Conservation (phyloP, 2,888 invertebrate species). For the Spisula solida region DNA sequence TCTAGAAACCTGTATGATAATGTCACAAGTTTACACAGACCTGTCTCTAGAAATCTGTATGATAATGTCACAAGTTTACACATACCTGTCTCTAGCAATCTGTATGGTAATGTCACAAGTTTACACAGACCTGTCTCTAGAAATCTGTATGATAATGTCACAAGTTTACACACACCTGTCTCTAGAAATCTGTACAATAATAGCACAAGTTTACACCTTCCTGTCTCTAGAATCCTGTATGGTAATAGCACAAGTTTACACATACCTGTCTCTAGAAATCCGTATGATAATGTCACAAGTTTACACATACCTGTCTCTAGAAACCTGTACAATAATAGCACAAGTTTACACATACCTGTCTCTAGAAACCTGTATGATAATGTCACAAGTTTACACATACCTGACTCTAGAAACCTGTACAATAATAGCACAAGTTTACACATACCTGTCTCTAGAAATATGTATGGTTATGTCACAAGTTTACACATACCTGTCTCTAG, state of each 20-base stretch:
- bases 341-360: conserved; percentile 88
- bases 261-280: conserved; percentile 90
- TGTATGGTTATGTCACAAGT: too few relatives aligned
- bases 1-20: conserved; percentile 92
- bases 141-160: conserved; percentile 92
- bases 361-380: conserved; percentile 92
- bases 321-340: conserved; percentile 93
- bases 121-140: conserved; percentile 89
- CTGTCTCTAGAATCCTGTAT: conserved; percentile 91
- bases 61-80: too few relatives aligned
- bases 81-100: conserved; percentile 90
- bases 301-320: conserved; percentile 89
- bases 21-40: conserved; percentile 84
- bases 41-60: conserved; percentile 91
- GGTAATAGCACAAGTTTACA: too few relatives aligned
- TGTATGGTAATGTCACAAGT: too few relatives aligned
- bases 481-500: conserved; percentile 89
- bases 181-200: conserved; percentile 92
- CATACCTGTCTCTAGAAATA: conserved; percentile 90
- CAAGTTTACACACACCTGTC: conserved; percentile 88
- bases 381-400: conserved; percentile 84
- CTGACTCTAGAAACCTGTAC: conserved; percentile 91
- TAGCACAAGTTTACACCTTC: conserved; percentile 84
- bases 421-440: too few relatives aligned
- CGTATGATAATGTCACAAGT: too few relatives aligned